Percentiles rank a stretch among this genome's conserved stretches.
These are phyloP conservation scores for Exocentrus adspersus DNA, from an alignment of 2,888 invertebrate genomes.

Conservation along the genomic window DNA sequence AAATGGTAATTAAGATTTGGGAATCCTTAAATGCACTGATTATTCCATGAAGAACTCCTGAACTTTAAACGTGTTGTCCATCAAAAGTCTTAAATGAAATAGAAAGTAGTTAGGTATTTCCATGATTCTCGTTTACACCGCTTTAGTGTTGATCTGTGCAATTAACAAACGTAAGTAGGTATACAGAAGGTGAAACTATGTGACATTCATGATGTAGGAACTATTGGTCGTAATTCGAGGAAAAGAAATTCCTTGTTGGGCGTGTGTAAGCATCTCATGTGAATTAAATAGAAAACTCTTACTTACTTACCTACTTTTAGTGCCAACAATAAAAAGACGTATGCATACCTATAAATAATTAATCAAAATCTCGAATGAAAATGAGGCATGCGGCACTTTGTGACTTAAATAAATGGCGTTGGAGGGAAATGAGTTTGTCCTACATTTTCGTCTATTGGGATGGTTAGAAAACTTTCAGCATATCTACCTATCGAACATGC, in stretches of 20 bases:
- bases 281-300: neutral
- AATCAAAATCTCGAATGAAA: too few species aligned
- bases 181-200: neutral
- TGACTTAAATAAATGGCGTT: too few species aligned
- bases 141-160: neutral
- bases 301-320: too few species aligned
- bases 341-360: too few species aligned
- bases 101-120: slow-evolving; percentile 3
- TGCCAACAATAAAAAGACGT: too few species aligned
- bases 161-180: neutral
- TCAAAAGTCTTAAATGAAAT: neutral
- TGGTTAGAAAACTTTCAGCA: too few species aligned
- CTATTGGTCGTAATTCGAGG: neutral
- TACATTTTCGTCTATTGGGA: too few species aligned
- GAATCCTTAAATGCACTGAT: neutral
- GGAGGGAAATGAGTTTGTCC: too few species aligned
- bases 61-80: neutral
- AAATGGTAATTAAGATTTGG: neutral
- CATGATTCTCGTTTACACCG: neutral
- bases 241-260: neutral
- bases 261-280: neutral
- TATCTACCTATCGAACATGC: too few species aligned
- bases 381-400: too few species aligned
- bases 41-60: neutral
- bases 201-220: neutral